Evolutionary conservation across 2,113 vertebrate species (phyloP).

Genomic region (Bombycilla garrulus): DNA sequence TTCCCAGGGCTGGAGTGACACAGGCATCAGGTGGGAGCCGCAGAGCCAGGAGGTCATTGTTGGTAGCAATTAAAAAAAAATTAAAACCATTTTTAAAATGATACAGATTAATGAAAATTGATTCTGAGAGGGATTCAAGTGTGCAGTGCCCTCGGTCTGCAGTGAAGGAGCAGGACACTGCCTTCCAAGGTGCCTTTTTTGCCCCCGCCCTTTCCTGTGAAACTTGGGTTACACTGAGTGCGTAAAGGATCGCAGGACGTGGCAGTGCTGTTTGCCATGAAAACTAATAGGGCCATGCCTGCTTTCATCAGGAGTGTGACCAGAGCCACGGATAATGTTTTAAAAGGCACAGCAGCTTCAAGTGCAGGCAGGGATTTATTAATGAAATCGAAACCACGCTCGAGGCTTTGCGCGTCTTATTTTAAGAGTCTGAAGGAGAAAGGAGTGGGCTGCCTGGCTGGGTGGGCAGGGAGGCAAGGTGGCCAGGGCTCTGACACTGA

Average conservation of each 20-base stretch:
- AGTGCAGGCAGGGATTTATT: constrained; percentile 64
- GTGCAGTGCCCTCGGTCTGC: not conserved
- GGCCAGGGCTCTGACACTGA: not conserved
- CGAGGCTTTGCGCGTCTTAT: constrained; percentile 38
- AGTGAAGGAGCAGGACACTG: not conserved
- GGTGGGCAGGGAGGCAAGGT: not conserved
- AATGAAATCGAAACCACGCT: constrained; percentile 59
- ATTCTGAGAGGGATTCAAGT: not conserved
- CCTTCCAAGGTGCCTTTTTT: not conserved
- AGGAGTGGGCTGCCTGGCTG: not conserved
- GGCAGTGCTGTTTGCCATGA: constrained; percentile 43
- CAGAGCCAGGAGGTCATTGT: not conserved
- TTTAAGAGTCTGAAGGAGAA: constrained; percentile 55
- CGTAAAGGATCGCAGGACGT: not conserved
- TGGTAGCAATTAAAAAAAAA: not conserved
- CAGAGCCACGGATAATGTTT: constrained; percentile 59
- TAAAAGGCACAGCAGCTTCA: constrained; percentile 62
- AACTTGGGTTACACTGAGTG: not conserved
- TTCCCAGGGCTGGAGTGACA: not conserved
- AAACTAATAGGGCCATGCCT: constrained; percentile 58
- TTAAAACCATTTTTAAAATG: rapidly evolving
- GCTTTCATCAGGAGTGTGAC: constrained; percentile 66
- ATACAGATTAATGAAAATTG: not conserved
- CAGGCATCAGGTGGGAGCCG: not conserved
- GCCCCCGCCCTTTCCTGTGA: not conserved